A percentile compares a stretch with the other conserved stretches of the same genome.
Evolutionary conservation across 2,113 vertebrate species (phyloP).

Genomic region (Dicerorhinus sumatrensis): DNA sequence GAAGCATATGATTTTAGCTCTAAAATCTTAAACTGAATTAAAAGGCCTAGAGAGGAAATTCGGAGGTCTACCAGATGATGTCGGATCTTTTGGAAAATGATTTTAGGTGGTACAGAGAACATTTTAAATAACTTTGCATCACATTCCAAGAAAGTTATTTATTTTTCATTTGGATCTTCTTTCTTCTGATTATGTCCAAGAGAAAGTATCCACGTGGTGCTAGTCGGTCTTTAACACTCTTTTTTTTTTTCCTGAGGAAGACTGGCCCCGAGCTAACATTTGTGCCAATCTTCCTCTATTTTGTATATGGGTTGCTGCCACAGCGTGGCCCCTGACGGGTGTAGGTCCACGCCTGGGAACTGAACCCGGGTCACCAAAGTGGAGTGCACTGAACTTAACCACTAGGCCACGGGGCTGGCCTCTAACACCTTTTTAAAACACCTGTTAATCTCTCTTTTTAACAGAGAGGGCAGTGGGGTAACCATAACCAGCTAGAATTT

Average conservation of each 20-base stretch:
- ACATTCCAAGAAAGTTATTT: neutral
- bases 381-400: too few relatives aligned
- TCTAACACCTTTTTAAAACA: neutral
- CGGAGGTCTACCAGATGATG: neutral
- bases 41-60: neutral
- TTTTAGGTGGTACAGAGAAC: neutral
- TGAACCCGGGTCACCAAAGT: too few relatives aligned
- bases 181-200: neutral
- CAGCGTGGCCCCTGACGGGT: too few relatives aligned
- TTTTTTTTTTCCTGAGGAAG: neutral
- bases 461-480: neutral
- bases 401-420: too few relatives aligned
- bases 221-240: neutral
- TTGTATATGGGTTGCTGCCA: too few relatives aligned
- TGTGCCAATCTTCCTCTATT: too few relatives aligned
- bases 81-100: neutral
- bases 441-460: neutral
- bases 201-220: neutral
- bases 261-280: too few relatives aligned
- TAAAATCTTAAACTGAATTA: neutral
- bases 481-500: neutral
- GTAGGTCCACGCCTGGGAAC: too few relatives aligned
- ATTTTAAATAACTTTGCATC: neutral
- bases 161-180: neutral
- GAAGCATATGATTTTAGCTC: neutral